phyloP scores from a whole-genome alignment of 92 coral and sea anemone species.

The Porites evermanni region DNA sequence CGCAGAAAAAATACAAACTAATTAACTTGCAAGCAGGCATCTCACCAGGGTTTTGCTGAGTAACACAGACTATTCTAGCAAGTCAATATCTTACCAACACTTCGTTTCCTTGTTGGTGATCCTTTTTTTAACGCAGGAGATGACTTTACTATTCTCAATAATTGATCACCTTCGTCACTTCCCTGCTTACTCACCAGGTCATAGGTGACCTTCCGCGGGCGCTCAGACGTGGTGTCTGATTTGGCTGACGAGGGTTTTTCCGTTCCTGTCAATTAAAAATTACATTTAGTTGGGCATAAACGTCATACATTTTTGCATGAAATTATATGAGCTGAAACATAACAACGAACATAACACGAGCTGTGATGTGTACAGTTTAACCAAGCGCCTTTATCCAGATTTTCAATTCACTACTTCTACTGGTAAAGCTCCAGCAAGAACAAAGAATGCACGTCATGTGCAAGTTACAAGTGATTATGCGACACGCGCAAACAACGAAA shows the following conservation, averaged over 20 bases:
- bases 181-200: slow-evolving; percentile 3
- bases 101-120: slow-evolving; percentile 33
- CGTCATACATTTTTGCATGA: background rate
- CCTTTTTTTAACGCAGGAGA: slow-evolving; percentile 53
- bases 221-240: slow-evolving; percentile 70
- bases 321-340: background rate
- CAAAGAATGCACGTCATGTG: too few species aligned
- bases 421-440: too few species aligned
- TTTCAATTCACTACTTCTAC: too few species aligned
- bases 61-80: background rate
- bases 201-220: slow-evolving; percentile 29
- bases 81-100: slow-evolving; percentile 17
- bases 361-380: background rate
- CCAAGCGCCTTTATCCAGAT: background rate
- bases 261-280: slow-evolving; percentile 21
- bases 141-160: slow-evolving; percentile 48
- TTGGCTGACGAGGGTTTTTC: slow-evolving; percentile 70
- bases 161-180: slow-evolving; percentile 12
- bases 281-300: background rate
- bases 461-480: background rate
- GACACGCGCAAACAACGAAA: background rate
- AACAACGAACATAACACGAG: background rate
- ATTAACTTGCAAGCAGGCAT: background rate
- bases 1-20: too few species aligned
- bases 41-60: too few species aligned